Base-by-base conservation (phyloP, 1,140 invertebrate species). In the Cotesia chilonis region DNA sequence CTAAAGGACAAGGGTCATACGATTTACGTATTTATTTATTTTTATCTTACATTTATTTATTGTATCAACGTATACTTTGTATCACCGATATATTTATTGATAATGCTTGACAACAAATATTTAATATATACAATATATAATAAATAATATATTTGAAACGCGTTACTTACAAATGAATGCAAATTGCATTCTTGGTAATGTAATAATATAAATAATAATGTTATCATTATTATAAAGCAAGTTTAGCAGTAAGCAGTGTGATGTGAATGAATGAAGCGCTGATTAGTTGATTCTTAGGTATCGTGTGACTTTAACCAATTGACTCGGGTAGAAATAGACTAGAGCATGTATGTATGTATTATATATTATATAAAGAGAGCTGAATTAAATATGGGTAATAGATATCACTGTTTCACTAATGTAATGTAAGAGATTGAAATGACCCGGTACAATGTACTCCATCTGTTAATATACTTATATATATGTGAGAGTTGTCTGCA, bases 281-380 rank as follows among this genome's bases (percentile, higher is more conserved):
- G 57, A 59, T 59, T 59, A 59, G 14, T 28, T 10, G 20, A 20
- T 59, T 59, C 57, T 59, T 20, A 9, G 17, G 20, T 28, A 59
- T 59, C 57, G 57, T 59, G 57, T 59, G 57, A 59, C 20, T 59
- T 59, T 28, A 20, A 59, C 57, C 57, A 59, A 59, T 20, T 20
- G 57, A 59, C 28, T 28, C 28, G 20, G 2, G 28, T 20, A 59
- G 17, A 59, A 9, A 59, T 6, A 59, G 28, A 20, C 17, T 59
- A 59, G 57, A 59, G 17, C 20, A 17, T 14, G 28, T 28, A 28
- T 28, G 28, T 28, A 28, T 28, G 28, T 28, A 28, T 28, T 28
- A 28, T 28, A 28, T 28, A 28, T 28, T 2, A 28, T 28, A 28
- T 28, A 28, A 17, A 55, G 12, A 55, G 17, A 14, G n/a, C n/a